Percentiles rank a stretch among this genome's conserved stretches.
Conservation (phyloP, 2,797 vertebrate genomes). For the Peromyscus attwateri region DNA sequence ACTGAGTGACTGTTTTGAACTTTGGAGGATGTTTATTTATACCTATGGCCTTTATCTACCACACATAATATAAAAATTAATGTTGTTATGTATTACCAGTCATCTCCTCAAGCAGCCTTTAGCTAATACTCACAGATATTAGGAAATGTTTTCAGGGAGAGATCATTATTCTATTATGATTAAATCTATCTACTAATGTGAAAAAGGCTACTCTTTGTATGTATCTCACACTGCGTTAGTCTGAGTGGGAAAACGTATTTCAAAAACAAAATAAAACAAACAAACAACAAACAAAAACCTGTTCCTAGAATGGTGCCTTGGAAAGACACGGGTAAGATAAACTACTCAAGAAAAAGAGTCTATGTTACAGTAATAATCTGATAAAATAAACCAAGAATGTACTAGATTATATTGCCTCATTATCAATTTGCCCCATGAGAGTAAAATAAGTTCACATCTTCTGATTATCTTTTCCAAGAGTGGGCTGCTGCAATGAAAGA, state of each 20-base stretch:
- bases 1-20: background rate
- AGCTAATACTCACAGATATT: background rate
- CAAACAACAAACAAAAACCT: background rate
- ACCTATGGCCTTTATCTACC: background rate
- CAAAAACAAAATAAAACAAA: background rate
- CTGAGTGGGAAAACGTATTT: slow-evolving; percentile 28
- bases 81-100: background rate
- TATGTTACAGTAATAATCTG: background rate
- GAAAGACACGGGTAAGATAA: slow-evolving; percentile 7
- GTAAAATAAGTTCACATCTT: background rate
- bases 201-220: background rate
- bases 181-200: background rate
- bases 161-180: background rate
- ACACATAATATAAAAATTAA: background rate
- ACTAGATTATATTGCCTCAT: background rate
- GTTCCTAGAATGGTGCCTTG: background rate
- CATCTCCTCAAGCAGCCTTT: background rate
- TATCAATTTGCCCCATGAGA: background rate
- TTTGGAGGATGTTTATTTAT: background rate
- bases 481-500: background rate
- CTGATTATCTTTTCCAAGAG: background rate
- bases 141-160: background rate
- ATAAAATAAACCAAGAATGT: background rate
- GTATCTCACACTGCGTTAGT: background rate
- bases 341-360: background rate